phyloP scores from a whole-genome alignment of 2,888 invertebrate species.

The Homarus gammarus region DNA sequence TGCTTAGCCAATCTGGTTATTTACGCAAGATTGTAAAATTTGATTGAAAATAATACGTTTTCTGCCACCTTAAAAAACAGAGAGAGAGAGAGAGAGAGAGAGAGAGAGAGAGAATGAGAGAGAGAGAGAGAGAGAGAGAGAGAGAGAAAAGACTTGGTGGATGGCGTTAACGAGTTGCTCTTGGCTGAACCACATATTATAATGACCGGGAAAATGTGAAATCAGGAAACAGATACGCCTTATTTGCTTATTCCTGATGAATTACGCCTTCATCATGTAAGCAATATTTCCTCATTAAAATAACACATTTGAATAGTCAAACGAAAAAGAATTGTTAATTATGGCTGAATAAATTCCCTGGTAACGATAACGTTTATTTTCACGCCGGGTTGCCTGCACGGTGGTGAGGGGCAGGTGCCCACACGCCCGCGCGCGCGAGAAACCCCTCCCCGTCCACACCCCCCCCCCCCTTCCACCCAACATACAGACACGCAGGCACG shows the following conservation, averaged over 20 bases:
- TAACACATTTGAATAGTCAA: slow-evolving; percentile 71
- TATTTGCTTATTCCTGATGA: slow-evolving; percentile 66
- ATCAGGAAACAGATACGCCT: slow-evolving; percentile 44
- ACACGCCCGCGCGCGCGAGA: background rate
- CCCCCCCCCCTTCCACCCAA: background rate
- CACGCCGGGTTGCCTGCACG: background rate
- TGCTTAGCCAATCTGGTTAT: slow-evolving; percentile 12
- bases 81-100: slow-evolving; percentile 11
- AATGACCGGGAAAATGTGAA: slow-evolving; percentile 27
- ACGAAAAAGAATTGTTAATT: slow-evolving; percentile 71
- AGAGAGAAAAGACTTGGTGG: background rate
- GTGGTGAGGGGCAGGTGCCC: background rate
- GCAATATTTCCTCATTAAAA: slow-evolving; percentile 65
- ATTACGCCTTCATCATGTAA: slow-evolving; percentile 55
- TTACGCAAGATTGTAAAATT: slow-evolving; percentile 17
- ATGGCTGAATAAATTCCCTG: slow-evolving; percentile 62
- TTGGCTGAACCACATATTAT: slow-evolving; percentile 37
- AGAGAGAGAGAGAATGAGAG: slow-evolving; percentile 24
- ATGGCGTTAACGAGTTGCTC: slow-evolving; percentile 30
- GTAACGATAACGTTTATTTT: slow-evolving; percentile 32
- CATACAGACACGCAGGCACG: background rate
- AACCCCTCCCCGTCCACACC: background rate
- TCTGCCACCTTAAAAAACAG: slow-evolving; percentile 14
- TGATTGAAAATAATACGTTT: background rate
- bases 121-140: background rate